Percentiles rank a stretch among this genome's conserved stretches.
phyloP scores from a whole-genome alignment of 2,888 invertebrate genomes.

The Colletes collaris region DNA sequence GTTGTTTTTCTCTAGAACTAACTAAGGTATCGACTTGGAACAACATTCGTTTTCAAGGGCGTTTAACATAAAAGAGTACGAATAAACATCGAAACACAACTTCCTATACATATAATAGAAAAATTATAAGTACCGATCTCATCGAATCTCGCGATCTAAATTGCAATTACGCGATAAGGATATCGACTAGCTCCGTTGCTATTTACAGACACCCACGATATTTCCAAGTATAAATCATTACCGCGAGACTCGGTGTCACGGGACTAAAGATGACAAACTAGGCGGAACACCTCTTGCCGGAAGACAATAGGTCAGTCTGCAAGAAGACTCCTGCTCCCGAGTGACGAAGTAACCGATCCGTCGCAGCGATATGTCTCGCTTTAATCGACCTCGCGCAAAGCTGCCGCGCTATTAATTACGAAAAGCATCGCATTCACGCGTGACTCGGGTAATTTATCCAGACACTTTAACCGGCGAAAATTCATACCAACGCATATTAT shows the following conservation, averaged over 20 bases:
- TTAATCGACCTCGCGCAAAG: constrained; percentile 38
- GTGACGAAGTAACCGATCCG: constrained; percentile 49
- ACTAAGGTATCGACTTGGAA: too few relatives aligned
- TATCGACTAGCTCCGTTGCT: neutral
- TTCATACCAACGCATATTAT: too few relatives aligned
- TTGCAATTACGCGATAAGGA: neutral
- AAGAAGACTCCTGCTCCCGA: constrained; percentile 41
- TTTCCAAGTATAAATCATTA: constrained; percentile 9
- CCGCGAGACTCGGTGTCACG: neutral
- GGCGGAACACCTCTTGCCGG: constrained; percentile 39
- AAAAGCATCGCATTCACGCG: constrained; percentile 37
- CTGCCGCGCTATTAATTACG: constrained; percentile 42
- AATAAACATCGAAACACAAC: too few relatives aligned
- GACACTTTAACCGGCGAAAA: constrained; percentile 1
- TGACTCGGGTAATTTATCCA: constrained; percentile 18
- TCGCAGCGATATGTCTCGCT: constrained; percentile 45
- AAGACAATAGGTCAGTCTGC: constrained; percentile 44
- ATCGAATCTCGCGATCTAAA: too few relatives aligned
- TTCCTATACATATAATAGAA: too few relatives aligned
- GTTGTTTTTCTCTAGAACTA: too few relatives aligned
- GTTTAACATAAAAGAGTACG: too few relatives aligned
- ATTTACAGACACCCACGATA: constrained; percentile 10
- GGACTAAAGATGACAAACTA: constrained; percentile 40
- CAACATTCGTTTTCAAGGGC: too few relatives aligned
- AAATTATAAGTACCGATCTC: too few relatives aligned